Evolutionary conservation across 1,140 invertebrate species (phyloP), one percentile per base, ranked within the genome.

Genomic region (Zelostemma sp.): DNA sequence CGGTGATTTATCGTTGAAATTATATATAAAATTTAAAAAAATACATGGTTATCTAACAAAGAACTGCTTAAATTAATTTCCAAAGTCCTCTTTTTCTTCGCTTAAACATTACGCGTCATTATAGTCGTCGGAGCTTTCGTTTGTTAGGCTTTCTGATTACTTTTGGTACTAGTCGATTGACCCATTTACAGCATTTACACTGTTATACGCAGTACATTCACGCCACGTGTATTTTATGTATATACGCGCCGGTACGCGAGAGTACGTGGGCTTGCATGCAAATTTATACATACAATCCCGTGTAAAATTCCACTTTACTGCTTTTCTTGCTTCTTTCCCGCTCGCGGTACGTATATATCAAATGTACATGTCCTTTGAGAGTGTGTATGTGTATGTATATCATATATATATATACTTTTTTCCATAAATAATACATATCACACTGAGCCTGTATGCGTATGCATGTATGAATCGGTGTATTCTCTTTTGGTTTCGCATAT

Each of bases 401-500:
- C 48, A 68, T 71, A 58, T 71, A 66, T 51, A 64, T 65, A 64
- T 66, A 66, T 62, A 55, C 48, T 68, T 68, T 72, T 66, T 75
- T 73, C 59, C 65, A 74, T 77, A 77, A 79, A 78, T 79, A 79
- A 78, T 79, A 79, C 75, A 76, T 79, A 77, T 79, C 74, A 79
- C 74, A 79, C 77, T 76, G 77, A 79, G 74, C 76, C 70, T 69
- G 73, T 75, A 71, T 74, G 77, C 74, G 73, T 76, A 73, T 76
- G 74, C 77, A 67, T 74, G 74, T 79, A 73, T 62, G 56, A 68
- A 49, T 63, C 57, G 49, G 62, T 47, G 43, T 62, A 54, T 68
- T 59, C 64, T 49, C 48, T 61, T 69, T 65, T 62, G 40, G 63
- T 73, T 72, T n/a, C 61, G 56, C 62, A 54, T 69, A 68, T 53